Base-by-base conservation (phyloP, 2,113 vertebrate genomes). In the Microcebus griseorufus region DNA sequence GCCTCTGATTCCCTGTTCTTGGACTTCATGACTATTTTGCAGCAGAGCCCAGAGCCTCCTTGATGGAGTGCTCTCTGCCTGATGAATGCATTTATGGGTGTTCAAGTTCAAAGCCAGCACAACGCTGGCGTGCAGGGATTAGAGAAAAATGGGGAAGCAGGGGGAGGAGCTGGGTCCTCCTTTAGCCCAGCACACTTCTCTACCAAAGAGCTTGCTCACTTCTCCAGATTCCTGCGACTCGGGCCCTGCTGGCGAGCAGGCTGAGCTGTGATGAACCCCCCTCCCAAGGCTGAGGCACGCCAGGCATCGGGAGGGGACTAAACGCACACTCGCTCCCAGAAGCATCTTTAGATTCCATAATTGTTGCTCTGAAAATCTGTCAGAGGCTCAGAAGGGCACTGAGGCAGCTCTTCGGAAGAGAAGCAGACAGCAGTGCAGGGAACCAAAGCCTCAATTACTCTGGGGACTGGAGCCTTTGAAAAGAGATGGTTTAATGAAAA, bases 321-420 rank as follows among this genome's bases (percentile, higher is more conserved):
- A 22, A 17, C 18, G 42, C 53, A 16, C 1, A 0, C 17, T n/a
- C 45, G 13, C 42, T 92, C 75, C 76, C 79, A 48, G 88, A 97
- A 97, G 83, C 88, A 1, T 93, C 98, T 97, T 97, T 93, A 98
- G 97, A 96, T 97, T 89, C 93, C 75, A 18, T 95, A 95, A 97
- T 88, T 95, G 93, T 97, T 95, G 97, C 97, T 98, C 96, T 98
- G 97, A 98, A 98, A 98, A 98, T 87, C 98, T 95, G 79, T 97
- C 97, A 34, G 94, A 81, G 97, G 81, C 90, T 97, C 92, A 9
- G 80, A 98, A 81, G 94, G 96, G 97, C 65, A 97, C 90, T 6
- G 48, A 97, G 6, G 93, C 9, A 95, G 96, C 94, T 97, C 97
- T 97, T 98, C 93, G 97, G 98, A 97, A 98, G 95, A 92, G 87